Percentiles rank a stretch among this genome's conserved stretches.
These are phyloP conservation scores for Platichthys stellatus DNA, from an alignment of 2,113 vertebrate species.

Conservation along the genomic window DNA sequence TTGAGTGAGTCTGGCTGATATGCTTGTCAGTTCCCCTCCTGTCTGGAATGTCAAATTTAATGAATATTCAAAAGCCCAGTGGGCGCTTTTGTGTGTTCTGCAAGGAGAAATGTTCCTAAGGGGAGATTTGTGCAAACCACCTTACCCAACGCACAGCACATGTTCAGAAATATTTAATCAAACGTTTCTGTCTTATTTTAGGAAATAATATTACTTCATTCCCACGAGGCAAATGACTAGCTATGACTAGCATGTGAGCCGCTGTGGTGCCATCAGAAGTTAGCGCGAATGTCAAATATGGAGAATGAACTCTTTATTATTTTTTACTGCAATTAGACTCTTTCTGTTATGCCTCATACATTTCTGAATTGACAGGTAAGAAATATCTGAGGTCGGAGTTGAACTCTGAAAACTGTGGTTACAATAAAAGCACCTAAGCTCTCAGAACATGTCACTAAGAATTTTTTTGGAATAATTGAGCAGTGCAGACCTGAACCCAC, in stretches of 20 bases:
- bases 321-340: not conserved
- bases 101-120: slow-evolving; percentile 22
- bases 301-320: not conserved
- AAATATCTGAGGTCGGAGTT: not conserved
- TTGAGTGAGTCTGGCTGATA: slow-evolving; percentile 51
- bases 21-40: slow-evolving; percentile 57
- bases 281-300: not conserved
- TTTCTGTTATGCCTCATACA: too few relatives aligned
- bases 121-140: slow-evolving; percentile 35
- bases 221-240: not conserved
- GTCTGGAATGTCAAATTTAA: slow-evolving; percentile 60
- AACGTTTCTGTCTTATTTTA: not conserved
- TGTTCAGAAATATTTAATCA: slow-evolving; percentile 39
- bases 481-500: too few relatives aligned
- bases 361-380: not conserved
- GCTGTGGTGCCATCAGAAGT: not conserved
- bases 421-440: not conserved
- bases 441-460: too few relatives aligned
- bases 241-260: not conserved
- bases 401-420: not conserved
- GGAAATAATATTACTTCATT: not conserved
- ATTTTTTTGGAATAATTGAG: too few relatives aligned
- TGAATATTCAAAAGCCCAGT: slow-evolving; percentile 59
- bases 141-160: slow-evolving; percentile 28
- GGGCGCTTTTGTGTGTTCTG: slow-evolving; percentile 46